Evolutionary conservation across 1,140 invertebrate genomes (phyloP).

Genomic region (Asobara japonica): DNA sequence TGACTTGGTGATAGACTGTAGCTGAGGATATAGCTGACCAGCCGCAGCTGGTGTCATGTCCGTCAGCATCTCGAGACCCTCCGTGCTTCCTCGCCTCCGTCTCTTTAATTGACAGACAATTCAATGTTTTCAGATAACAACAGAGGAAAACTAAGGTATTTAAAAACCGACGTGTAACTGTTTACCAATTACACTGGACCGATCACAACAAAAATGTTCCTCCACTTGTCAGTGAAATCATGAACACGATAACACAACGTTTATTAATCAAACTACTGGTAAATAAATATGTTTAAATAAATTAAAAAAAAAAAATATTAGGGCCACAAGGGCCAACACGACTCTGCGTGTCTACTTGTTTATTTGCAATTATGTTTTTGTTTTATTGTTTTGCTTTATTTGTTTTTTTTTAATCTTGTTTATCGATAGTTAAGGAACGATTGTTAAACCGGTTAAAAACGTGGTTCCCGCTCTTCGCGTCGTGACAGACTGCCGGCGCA

Average conservation of each 20-base stretch:
- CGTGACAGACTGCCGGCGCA: conserved; percentile 64
- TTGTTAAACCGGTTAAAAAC: conserved; percentile 56
- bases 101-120: conserved; percentile 7
- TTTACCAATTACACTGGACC: conserved; percentile 19
- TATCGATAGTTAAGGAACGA: background rate
- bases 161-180: background rate
- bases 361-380: background rate
- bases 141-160: background rate
- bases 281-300: background rate
- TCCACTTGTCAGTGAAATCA: background rate
- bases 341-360: background rate
- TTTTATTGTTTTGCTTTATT: background rate
- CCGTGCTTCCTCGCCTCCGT: conserved; percentile 29
- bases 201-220: background rate
- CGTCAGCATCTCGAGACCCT: conserved; percentile 58
- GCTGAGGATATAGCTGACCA: conserved; percentile 64
- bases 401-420: background rate
- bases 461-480: conserved; percentile 65
- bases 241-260: conserved; percentile 3
- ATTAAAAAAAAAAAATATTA: background rate
- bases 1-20: conserved; percentile 64
- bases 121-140: background rate
- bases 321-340: conserved; percentile 7
- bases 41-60: conserved; percentile 66
- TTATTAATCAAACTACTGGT: background rate